Conservation (phyloP, 2,888 invertebrate species). For the Drosophila tanythrix region DNA sequence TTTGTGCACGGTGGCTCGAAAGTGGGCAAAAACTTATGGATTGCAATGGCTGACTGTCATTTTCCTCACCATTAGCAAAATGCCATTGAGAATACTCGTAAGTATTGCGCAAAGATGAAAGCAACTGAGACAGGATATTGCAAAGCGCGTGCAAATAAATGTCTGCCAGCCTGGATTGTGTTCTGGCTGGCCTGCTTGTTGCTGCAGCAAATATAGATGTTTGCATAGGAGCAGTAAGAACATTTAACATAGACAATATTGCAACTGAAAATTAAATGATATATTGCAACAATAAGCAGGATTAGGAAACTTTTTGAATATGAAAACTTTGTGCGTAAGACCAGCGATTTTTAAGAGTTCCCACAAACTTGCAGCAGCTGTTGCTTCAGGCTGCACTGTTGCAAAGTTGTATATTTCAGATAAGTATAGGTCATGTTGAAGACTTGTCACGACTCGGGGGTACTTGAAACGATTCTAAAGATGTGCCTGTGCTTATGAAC, state of each 20-base stretch:
- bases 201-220: background rate
- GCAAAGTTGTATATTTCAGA: background rate
- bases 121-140: constrained; percentile 53
- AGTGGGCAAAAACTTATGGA: constrained; percentile 26
- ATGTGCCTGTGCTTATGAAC: background rate
- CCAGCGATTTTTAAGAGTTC: constrained; percentile 6
- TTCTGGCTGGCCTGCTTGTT: constrained; percentile 7
- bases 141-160: constrained; percentile 47
- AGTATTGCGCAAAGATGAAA: constrained; percentile 38
- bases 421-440: background rate
- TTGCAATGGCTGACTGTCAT: constrained; percentile 42
- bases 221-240: background rate
- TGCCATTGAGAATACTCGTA: constrained; percentile 34
- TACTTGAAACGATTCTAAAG: background rate
- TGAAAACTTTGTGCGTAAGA: constrained; percentile 35
- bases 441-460: background rate
- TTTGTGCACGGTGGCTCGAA: constrained; percentile 23
- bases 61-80: constrained; percentile 57
- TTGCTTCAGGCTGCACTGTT: constrained; percentile 9
- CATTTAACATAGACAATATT: constrained; percentile 7
- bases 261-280: constrained; percentile 33
- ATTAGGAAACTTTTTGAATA: constrained; percentile 33
- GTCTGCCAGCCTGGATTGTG: constrained; percentile 45
- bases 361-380: constrained; percentile 36
- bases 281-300: constrained; percentile 15